Evolutionary conservation across 2,888 invertebrate species (phyloP), one percentile per base, ranked within the genome.

Genomic region (Atherix ibis): DNA sequence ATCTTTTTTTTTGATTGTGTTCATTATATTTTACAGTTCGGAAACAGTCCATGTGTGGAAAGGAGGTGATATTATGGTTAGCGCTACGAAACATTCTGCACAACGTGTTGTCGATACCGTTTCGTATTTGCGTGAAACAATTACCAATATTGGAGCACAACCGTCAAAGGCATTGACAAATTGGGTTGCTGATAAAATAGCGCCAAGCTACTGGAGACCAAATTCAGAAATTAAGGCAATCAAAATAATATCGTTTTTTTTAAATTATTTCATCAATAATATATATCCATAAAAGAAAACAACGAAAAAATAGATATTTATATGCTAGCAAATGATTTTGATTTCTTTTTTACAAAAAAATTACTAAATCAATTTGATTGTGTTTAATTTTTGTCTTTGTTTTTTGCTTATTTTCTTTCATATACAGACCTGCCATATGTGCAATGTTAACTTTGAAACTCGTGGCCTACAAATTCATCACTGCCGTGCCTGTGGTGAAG

Each of bases 171-270:
- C 67, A 3, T 48, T 83, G 2, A 66, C 70, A 2, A 54, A 50
- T 40, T 80, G 79, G 76, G 68, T 81, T n/a, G 73, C 81, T 2
- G 82, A 83, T 55, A 72, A 75, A 52, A 52, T 57, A 17, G 79
- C 79, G 10, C 85, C 85, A 1, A 68, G 70, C 24, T 84, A 84
- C 56, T 85, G 84, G 85, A 68, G 71, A 36, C 76, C 80, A 6
- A 83, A 84, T 53, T 63, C 73, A 43, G 73, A 80, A 52, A 81
- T 83, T 40, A 70, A 63, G 49, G 78, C 77, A 54, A 55, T 61
- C n/a, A n/a, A n/a, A 24, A 28, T 30, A 29, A 17, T 27, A 27
- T 33, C 16, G 27, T 31, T 18, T 31, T 18, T 18, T 22, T n/a
- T n/a, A n/a, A n/a, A n/a, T n/a, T n/a, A n/a, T n/a, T n/a, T n/a